Percentiles rank a stretch among this genome's conserved stretches.
Conservation (phyloP, 2,113 vertebrate genomes). For the Leuciscus idus region DNA sequence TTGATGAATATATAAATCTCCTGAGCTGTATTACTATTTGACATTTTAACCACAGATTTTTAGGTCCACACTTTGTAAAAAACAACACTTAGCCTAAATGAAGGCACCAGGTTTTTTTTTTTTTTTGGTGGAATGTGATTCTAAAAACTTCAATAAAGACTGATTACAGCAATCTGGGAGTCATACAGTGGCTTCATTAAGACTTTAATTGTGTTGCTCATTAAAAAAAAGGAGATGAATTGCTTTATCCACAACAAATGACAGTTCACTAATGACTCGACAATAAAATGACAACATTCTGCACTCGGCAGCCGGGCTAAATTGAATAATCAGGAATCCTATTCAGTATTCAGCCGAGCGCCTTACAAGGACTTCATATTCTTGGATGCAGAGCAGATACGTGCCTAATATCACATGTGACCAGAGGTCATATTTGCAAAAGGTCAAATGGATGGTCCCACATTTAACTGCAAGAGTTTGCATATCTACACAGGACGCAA, state of each 20-base stretch:
- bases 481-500: slow-evolving; percentile 14
- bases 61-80: neutral
- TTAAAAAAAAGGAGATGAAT: slow-evolving; percentile 42
- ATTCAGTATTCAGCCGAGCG: slow-evolving; percentile 22
- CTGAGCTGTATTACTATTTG: slow-evolving; percentile 1
- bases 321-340: slow-evolving; percentile 11
- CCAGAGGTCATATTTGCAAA: slow-evolving; percentile 32
- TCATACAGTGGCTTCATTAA: slow-evolving; percentile 44
- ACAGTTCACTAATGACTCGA: slow-evolving; percentile 41
- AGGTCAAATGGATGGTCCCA: neutral
- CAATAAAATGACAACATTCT: slow-evolving; percentile 45
- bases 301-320: neutral
- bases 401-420: neutral
- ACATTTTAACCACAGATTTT: slow-evolving; percentile 8
- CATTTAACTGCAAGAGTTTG: slow-evolving; percentile 20
- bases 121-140: neutral
- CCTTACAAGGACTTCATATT: slow-evolving; percentile 51
- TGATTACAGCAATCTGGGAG: slow-evolving; percentile 40
- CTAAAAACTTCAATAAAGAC: slow-evolving; percentile 40
- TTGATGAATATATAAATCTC: neutral
- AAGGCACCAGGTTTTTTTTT: neutral
- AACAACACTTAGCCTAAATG: slow-evolving; percentile 5
- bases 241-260: slow-evolving; percentile 24
- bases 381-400: slow-evolving; percentile 25
- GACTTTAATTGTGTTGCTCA: slow-evolving; percentile 40